Conservation (phyloP, 1,140 invertebrate genomes). For the Drosophila gunungcola region DNA sequence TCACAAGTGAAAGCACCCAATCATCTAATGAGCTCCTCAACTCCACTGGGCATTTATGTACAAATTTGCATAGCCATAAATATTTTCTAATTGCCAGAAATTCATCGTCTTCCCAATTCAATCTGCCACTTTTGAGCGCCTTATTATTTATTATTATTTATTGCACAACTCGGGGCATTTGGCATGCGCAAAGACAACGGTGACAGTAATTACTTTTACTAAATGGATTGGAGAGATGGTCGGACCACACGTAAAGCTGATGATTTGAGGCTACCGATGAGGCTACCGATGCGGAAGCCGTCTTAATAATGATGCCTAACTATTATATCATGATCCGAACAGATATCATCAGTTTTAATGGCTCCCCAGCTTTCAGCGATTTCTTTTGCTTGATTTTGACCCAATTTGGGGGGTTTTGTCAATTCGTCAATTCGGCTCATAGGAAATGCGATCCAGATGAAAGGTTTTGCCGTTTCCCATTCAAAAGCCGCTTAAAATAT, state of each 20-base stretch:
- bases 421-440: constrained; percentile 37
- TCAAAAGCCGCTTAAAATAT: constrained; percentile 21
- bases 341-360: constrained; percentile 54
- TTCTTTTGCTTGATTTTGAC: constrained; percentile 43
- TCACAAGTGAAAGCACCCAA: constrained; percentile 59
- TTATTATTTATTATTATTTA: constrained; percentile 63
- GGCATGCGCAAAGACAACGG: constrained; percentile 40
- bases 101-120: constrained; percentile 26
- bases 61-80: constrained; percentile 44
- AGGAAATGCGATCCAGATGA: constrained; percentile 48
- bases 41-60: constrained; percentile 22
- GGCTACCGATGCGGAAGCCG: constrained; percentile 50
- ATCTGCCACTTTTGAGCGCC: constrained; percentile 27
- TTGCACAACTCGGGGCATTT: constrained; percentile 51
- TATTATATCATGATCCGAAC: constrained; percentile 54
- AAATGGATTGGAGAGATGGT: constrained; percentile 53
- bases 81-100: constrained; percentile 60
- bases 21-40: constrained; percentile 46
- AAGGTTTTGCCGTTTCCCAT: constrained; percentile 42
- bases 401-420: constrained; percentile 45
- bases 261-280: constrained; percentile 45
- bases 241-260: constrained; percentile 56
- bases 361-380: constrained; percentile 21
- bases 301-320: constrained; percentile 58
- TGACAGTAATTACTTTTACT: constrained; percentile 73